A percentile compares a stretch with the other conserved stretches of the same genome.
Conservation (phyloP, 2,888 invertebrate species). For the Biston betularia region DNA sequence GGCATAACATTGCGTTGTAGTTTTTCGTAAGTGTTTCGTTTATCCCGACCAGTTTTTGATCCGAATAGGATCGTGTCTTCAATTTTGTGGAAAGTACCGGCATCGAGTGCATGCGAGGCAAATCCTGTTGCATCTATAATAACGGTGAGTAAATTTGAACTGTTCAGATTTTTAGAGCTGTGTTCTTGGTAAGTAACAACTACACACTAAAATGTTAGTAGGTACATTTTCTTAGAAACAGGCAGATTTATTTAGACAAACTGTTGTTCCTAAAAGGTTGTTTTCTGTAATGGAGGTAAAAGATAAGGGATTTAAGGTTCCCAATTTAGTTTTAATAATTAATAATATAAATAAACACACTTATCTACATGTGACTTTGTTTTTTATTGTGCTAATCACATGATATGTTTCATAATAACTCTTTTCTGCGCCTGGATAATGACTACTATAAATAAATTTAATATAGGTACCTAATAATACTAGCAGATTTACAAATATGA, state of each 20-base stretch:
- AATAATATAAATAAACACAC: too few species aligned
- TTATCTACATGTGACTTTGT: too few species aligned
- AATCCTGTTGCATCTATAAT: constrained; percentile 81
- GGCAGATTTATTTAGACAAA: not conserved
- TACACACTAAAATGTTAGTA: not conserved
- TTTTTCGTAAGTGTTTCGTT: constrained; percentile 50
- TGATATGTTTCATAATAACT: too few species aligned
- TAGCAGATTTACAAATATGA: too few species aligned
- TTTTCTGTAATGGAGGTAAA: not conserved
- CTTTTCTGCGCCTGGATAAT: too few species aligned
- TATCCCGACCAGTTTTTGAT: constrained; percentile 55
- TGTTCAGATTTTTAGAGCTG: constrained; percentile 19
- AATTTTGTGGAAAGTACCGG: constrained; percentile 78
- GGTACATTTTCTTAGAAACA: not conserved
- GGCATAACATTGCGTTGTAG: constrained; percentile 35
- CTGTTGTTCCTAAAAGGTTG: not conserved
- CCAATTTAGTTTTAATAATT: too few species aligned
- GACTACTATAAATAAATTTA: too few species aligned
- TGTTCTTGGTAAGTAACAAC: not conserved
- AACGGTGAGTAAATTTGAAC: constrained; percentile 74
- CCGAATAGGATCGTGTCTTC: constrained; percentile 63
- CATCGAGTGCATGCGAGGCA: constrained; percentile 70
- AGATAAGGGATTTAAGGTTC: too few species aligned
- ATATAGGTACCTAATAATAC: too few species aligned
- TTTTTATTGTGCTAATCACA: too few species aligned